These are phyloP conservation scores for Aphis gossypii DNA, from an alignment of 1,140 invertebrate species.

Conservation along the genomic window DNA sequence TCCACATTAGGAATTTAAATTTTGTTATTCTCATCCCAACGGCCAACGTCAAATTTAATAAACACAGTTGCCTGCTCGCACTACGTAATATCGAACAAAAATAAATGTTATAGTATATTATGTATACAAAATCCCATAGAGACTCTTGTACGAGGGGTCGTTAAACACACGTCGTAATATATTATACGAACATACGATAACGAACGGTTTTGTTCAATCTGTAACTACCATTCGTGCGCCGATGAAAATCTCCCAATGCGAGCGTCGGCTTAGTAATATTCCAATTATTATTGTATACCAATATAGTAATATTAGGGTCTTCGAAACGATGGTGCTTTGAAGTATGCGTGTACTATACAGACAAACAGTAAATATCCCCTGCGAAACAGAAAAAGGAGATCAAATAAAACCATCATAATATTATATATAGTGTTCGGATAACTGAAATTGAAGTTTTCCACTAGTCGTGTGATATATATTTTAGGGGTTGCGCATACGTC, in stretches of 20 bases:
- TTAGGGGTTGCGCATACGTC: not conserved
- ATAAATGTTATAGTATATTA: not conserved
- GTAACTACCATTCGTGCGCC: not conserved
- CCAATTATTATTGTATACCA: not conserved
- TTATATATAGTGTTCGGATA: not conserved
- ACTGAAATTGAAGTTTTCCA: slow-evolving; percentile 5
- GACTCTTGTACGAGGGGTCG: not conserved
- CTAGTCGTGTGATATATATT: not conserved
- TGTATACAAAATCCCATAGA: not conserved
- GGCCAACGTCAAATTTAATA: not conserved
- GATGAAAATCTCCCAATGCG: not conserved
- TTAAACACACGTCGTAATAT: not conserved
- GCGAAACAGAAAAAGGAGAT: not conserved
- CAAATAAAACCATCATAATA: not conserved
- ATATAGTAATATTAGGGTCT: not conserved
- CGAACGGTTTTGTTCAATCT: not conserved
- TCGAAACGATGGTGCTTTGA: not conserved
- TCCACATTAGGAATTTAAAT: not conserved
- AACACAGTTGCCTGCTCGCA: not conserved
- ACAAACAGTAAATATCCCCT: not conserved
- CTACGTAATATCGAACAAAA: not conserved
- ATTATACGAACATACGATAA: not conserved
- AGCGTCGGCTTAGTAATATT: not conserved
- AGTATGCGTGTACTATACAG: not conserved
- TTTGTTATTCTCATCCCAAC: not conserved